Evolutionary conservation across 2,113 vertebrate genomes (phyloP), one percentile per base, ranked within the genome.

Genomic region (Prietella phreatophila): DNA sequence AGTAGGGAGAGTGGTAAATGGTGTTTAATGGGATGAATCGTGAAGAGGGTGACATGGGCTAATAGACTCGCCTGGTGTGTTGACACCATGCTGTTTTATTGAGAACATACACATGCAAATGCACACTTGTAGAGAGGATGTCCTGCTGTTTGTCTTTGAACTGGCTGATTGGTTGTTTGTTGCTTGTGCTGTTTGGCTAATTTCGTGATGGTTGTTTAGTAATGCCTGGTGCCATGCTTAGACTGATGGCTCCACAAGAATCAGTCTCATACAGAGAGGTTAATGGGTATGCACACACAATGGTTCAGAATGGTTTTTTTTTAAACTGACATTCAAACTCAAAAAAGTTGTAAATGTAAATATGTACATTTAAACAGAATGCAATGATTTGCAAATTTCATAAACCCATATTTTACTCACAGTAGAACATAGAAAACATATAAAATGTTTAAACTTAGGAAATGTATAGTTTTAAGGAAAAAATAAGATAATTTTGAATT

Each of bases 51-150:
- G 81, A 81, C 56, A 67, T 63, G 79, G 87, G 65, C 87, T 89
- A 90, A 90, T 90, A 79, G 83, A 87, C 69, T 75, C 82, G 83
- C 69, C 55, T 85, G 86, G 90, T 87, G 90, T 85, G 85, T 55
- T 19, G 39, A 79, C 85, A 8, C 36, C 88, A 89, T 71, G 87
- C 90, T 89, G 88, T 67, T 90, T 76, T 82, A 85, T 61, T 87
- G 22, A 65, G 80, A 87, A 65, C 71, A 82, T 67, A 84, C 19
- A 73, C 75, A 85, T 65, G 61, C 73, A 63, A 69, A 76, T 69
- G 36, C 81, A 78, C 58, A 83, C 67, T 79, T 55, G 55, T n/a
- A 79, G 85, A 88, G 20, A 63, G 53, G 61, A 83, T 61, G 71
- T 69, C 86, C 20, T 67, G 86, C 86, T 90, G 86, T 79, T 84